Evolutionary conservation across 2,113 vertebrate species (phyloP), one percentile per base, ranked within the genome.

Genomic region (Clarias gariepinus): DNA sequence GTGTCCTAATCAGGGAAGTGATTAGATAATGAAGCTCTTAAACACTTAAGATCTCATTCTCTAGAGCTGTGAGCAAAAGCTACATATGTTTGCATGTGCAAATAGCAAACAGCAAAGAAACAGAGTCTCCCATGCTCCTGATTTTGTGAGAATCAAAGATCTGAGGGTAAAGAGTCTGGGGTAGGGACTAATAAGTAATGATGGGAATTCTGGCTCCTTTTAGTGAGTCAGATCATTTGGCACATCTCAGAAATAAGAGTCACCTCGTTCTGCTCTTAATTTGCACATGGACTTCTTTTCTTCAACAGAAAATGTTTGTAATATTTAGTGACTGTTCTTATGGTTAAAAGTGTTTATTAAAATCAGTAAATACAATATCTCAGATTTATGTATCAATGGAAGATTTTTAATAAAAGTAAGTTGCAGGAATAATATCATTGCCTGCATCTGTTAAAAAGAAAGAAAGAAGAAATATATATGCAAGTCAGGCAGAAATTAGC

Each of bases 11-110:
- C 96, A 96, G 96, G 95, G 96, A 94, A 95, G 96, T 98, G 97
- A 98, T 98, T 98, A 97, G 96, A 97, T 98, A 98, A 98, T 98
- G 96, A 97, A 97, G 95, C 96, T 96, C 95, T 97, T 95, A 96
- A 96, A 95, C 95, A 96, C 96, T 87, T 89, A 78, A 87, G 86
- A 80, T 87, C 86, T 71, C 81, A 89, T 89, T 87, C 85, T 82
- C 71, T 85, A 58, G 36, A 78, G 74, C 53, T 73, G 55, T 87
- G 81, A 82, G 63, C 41, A 82, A 82, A 60, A 60, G 61, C 30
- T 53, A 82, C 19, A 64, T 86, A 58, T 85, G 82, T 55, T 89
- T 76, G 66, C 60, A 84, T 69, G 6, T 83, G 58, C 36, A 87
- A 81, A 86, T 61, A 81, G 33, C 66, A 89, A 58, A 85, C 52